phyloP scores from a whole-genome alignment of 2,888 invertebrate genomes.

The Vanessa cardui region DNA sequence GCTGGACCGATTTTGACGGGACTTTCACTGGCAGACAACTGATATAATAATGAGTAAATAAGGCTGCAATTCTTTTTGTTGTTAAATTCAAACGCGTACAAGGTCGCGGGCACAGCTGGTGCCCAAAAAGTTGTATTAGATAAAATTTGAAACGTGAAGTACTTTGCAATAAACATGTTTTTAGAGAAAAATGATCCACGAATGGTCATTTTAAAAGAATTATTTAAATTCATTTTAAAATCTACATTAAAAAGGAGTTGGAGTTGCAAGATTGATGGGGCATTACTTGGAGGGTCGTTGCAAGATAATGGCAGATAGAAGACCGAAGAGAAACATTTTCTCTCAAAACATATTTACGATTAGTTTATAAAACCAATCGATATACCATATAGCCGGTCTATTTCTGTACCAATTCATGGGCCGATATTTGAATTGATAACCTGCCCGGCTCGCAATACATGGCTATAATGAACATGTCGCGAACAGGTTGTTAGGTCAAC shows the following conservation, averaged over 20 bases:
- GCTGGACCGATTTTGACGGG: no score
- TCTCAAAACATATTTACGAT: not conserved
- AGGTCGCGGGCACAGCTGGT: no score
- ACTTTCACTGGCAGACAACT: no score
- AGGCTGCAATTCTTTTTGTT: no score
- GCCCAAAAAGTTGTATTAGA: no score
- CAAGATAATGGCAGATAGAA: conserved; percentile 8
- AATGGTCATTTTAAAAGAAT: not conserved
- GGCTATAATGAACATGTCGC: conserved; percentile 34
- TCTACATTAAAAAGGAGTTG: conserved; percentile 4
- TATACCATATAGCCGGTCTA: not conserved
- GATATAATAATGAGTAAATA: no score
- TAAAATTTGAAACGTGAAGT: no score
- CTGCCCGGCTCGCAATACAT: conserved; percentile 11
- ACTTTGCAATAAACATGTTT: not conserved
- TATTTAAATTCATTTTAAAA: not conserved
- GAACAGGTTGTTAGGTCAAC: conserved; percentile 27
- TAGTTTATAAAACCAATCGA: not conserved
- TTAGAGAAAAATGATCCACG: not conserved
- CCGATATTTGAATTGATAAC: conserved; percentile 13
- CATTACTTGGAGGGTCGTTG: not conserved
- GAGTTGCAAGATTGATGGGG: conserved; percentile 13
- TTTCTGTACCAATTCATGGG: conserved; percentile 8
- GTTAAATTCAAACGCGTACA: no score
- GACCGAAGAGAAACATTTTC: conserved; percentile 1